Conservation (phyloP, 2,888 invertebrate genomes). For the Drosophila koepferae region DNA sequence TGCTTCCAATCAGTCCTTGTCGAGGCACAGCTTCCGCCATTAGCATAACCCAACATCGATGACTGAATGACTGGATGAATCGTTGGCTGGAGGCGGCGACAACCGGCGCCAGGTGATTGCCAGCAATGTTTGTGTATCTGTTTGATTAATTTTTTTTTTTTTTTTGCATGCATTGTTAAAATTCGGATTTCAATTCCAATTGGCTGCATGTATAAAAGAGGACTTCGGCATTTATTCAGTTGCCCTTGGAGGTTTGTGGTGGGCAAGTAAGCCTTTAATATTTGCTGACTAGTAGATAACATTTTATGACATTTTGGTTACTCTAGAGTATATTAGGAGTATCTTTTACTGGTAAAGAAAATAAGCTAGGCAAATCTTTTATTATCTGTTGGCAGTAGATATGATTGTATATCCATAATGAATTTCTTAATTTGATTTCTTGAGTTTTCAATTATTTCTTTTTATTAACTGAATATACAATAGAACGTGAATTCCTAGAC, state of each 20-base stretch:
- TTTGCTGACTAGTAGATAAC: slow-evolving; percentile 14
- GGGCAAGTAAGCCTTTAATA: slow-evolving; percentile 26
- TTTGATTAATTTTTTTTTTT: slow-evolving; percentile 33
- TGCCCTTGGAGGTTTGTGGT: slow-evolving; percentile 19
- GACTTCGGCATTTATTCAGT: slow-evolving; percentile 9
- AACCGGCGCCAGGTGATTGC: slow-evolving; percentile 70
- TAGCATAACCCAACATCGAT: slow-evolving; percentile 64
- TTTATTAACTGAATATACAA: background rate
- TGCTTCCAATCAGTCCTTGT: slow-evolving; percentile 67
- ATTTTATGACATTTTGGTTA: background rate
- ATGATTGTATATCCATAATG: background rate
- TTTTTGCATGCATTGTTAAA: slow-evolving; percentile 52
- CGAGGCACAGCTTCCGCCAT: slow-evolving; percentile 63
- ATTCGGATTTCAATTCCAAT: slow-evolving; percentile 47
- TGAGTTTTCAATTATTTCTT: background rate
- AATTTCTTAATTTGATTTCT: background rate
- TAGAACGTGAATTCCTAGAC: background rate
- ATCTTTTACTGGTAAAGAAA: background rate
- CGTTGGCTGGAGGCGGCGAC: slow-evolving; percentile 26
- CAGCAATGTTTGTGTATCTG: slow-evolving; percentile 53
- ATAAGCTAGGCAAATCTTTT: background rate
- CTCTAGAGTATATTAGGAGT: background rate
- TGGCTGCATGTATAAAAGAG: slow-evolving; percentile 42
- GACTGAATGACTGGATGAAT: slow-evolving; percentile 15
- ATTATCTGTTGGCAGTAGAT: background rate